phyloP scores from a whole-genome alignment of 2,797 vertebrate species.

The Myotis findleyi region DNA sequence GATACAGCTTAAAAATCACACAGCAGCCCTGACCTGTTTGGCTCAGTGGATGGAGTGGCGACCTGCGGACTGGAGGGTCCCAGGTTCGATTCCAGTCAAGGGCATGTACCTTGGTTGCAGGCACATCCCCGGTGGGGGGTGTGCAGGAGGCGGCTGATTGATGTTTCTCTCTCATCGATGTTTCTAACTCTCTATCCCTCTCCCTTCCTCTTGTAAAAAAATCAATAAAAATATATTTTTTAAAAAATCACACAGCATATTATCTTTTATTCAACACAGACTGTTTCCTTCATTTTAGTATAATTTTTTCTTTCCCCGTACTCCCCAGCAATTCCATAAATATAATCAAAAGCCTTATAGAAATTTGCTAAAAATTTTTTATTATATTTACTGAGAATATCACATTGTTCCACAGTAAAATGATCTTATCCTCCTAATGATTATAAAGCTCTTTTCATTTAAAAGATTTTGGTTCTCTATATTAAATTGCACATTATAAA shows the following conservation, averaged over 20 bases:
- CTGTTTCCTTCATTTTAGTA: slow-evolving; percentile 25
- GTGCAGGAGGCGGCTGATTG: no score
- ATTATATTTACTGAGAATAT: slow-evolving; percentile 69
- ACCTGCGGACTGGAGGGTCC: no score
- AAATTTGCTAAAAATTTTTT: slow-evolving; percentile 63
- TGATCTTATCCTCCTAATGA: slow-evolving; percentile 55
- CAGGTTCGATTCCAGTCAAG: no score
- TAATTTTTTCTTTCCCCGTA: background rate
- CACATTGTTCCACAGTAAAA: slow-evolving; percentile 61
- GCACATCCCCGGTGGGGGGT: no score
- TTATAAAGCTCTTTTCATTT: slow-evolving; percentile 70
- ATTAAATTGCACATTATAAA: slow-evolving; percentile 61
- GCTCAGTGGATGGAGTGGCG: no score
- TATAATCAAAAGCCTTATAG: slow-evolving; percentile 53
- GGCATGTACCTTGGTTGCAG: no score
- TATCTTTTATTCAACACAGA: slow-evolving; percentile 7
- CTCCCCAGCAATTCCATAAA: slow-evolving; percentile 50
- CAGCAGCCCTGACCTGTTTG: background rate
- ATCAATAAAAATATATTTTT: no score
- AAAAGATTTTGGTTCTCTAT: slow-evolving; percentile 59
- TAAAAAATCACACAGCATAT: slow-evolving; percentile 3
- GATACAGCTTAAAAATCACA: background rate
- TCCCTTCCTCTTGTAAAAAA: no score
- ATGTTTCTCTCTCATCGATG: no score
- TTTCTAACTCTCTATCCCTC: no score